Base-by-base conservation (phyloP, 2,113 vertebrate species). In the Callipepla californica region DNA sequence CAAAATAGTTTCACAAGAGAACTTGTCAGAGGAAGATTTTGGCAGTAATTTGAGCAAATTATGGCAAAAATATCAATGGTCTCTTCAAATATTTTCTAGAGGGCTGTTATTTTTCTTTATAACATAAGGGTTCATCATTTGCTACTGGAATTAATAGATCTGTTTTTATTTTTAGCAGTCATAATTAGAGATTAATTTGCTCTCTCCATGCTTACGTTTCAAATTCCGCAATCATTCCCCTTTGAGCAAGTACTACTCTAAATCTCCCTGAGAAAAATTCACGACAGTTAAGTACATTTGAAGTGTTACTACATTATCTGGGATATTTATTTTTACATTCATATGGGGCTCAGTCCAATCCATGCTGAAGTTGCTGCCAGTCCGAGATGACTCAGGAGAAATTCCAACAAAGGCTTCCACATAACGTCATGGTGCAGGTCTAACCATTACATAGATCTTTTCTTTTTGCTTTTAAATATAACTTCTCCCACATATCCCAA, bases 161-260 rank as follows among this genome's bases (percentile, higher is more conserved):
- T 95, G 79, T 61, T 92, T 94, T 95, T 94, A 96, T 95, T 96
- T 96, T 94, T 96, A 95, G 86, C 91, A 68, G 85, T 94, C 48
- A 79, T 90, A 94, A 93, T 95, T 94, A 96, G 73, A 53, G 61
- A 91, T 94, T 91, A 96, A 93, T 95, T 94, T 95, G 5, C 48
- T 88, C 53, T 85, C 73, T 73, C 58, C 90, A 87, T 88, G n/a
- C 90, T 94, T 95, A 68, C 66, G 80, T 95, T 95, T 95, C 12
- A 79, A 73, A 90, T 91, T 93, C 82, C 57, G 82, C 73, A 90
- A 66, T 93, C 74, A 75, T 75, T 94, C 51, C 45, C 48, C 47
- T 94, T 94, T 91, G 85, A 93, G 48, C 36, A 75, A 90, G 68
- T 75, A 36, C 51, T 86, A 12, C 77, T 85, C 25, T 90, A 63